phyloP scores from a whole-genome alignment of 2,888 invertebrate genomes.

The Plagodis dolabraria region DNA sequence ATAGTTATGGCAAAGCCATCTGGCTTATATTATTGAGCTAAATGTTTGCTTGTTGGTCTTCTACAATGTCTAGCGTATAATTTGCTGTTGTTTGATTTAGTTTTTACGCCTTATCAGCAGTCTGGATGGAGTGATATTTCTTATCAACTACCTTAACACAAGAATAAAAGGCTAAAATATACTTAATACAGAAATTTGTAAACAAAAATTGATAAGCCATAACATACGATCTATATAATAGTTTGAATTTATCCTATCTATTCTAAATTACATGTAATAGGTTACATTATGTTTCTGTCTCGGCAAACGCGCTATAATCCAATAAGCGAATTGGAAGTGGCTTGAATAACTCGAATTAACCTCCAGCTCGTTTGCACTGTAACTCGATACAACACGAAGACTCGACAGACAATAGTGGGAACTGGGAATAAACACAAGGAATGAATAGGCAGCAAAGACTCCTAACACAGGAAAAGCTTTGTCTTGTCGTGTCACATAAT shows the following conservation, averaged over 20 bases:
- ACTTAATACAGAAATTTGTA: no score
- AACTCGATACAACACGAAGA: conserved; percentile 39
- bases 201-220: no score
- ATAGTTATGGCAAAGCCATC: conserved; percentile 12
- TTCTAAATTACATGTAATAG: conserved; percentile 3
- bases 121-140: no score
- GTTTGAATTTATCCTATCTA: no score
- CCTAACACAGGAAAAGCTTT: conserved; percentile 19
- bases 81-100: neutral
- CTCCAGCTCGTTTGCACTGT: conserved; percentile 52
- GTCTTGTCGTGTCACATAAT: conserved; percentile 18
- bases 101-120: no score
- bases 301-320: conserved; percentile 54
- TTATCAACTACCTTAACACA: no score
- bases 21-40: conserved; percentile 17
- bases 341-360: conserved; percentile 56
- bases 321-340: conserved; percentile 65
- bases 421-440: conserved; percentile 29
- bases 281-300: conserved; percentile 22
- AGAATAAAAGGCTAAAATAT: no score
- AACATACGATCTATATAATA: no score
- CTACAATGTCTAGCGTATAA: neutral
- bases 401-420: conserved; percentile 33
- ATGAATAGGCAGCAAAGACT: conserved; percentile 21
- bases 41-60: conserved; percentile 6